These are phyloP conservation scores for Cheilosia grossa DNA, from an alignment of 2,888 invertebrate genomes.

Conservation along the genomic window DNA sequence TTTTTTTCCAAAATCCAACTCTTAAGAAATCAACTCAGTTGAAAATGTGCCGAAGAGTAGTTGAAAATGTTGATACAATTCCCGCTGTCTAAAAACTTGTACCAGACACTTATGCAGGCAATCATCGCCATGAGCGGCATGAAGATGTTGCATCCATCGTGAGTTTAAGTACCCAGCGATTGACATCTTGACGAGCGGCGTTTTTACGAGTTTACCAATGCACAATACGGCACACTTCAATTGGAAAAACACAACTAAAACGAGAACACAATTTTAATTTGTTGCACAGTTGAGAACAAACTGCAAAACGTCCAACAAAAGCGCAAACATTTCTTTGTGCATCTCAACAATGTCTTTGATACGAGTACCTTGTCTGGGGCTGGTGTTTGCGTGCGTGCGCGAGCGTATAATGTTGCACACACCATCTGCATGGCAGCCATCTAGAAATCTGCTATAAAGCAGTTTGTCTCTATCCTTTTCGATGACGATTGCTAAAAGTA, in stretches of 20 bases:
- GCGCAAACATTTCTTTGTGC: constrained; percentile 51
- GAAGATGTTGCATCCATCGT: too few species aligned
- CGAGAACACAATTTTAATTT: constrained; percentile 66
- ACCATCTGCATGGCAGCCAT: constrained; percentile 56
- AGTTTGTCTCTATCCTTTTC: constrained; percentile 13
- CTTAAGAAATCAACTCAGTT: too few species aligned
- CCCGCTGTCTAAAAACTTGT: too few species aligned
- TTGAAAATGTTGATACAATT: too few species aligned
- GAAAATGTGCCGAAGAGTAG: too few species aligned
- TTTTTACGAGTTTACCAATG: too few species aligned
- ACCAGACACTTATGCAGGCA: too few species aligned
- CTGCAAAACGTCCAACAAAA: constrained; percentile 43
- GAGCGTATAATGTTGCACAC: background rate
- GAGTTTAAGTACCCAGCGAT: too few species aligned
- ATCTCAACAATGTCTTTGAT: constrained; percentile 70
- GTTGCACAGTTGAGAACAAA: constrained; percentile 61
- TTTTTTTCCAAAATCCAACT: too few species aligned
- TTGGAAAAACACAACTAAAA: constrained; percentile 7
- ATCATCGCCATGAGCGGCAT: too few species aligned
- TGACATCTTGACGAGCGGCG: too few species aligned
- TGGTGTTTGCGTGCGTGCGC: constrained; percentile 7
- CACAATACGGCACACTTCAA: background rate
- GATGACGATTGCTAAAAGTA: constrained; percentile 66
- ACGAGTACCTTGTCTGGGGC: constrained; percentile 28
- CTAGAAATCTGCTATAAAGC: constrained; percentile 1